These are phyloP conservation scores for Emydura subglobosa DNA, from an alignment of 2,113 vertebrate species.

Conservation along the genomic window DNA sequence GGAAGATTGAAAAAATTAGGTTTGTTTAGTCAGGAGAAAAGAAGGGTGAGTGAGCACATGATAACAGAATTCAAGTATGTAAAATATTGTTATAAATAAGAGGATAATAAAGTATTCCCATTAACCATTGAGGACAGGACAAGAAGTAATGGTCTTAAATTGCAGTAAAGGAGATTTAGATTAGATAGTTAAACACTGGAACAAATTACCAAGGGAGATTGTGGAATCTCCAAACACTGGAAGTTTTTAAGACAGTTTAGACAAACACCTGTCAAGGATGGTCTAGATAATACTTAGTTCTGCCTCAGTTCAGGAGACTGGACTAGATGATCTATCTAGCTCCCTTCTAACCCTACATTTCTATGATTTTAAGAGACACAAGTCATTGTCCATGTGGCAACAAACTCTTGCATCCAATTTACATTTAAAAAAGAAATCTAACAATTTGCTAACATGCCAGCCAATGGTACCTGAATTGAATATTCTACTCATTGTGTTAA, in stretches of 20 bases:
- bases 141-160: neutral
- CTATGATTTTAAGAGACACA: neutral
- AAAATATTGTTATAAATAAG: neutral
- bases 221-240: neutral
- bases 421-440: neutral
- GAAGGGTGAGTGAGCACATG: neutral
- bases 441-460: neutral
- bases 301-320: neutral
- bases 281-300: neutral
- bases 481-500: slow-evolving; percentile 13
- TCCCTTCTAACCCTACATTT: neutral
- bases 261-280: neutral
- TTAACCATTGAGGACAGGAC: neutral
- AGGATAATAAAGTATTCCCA: neutral
- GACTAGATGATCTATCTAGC: neutral
- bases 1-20: neutral
- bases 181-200: neutral
- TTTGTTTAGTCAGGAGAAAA: neutral
- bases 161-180: neutral
- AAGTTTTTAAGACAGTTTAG: neutral
- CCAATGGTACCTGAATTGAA: neutral
- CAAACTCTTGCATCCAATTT: neutral
- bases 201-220: neutral
- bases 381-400: neutral
- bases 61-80: neutral